Evolutionary conservation across 2,888 invertebrate species (phyloP).

Genomic region (Sipha maydis): DNA sequence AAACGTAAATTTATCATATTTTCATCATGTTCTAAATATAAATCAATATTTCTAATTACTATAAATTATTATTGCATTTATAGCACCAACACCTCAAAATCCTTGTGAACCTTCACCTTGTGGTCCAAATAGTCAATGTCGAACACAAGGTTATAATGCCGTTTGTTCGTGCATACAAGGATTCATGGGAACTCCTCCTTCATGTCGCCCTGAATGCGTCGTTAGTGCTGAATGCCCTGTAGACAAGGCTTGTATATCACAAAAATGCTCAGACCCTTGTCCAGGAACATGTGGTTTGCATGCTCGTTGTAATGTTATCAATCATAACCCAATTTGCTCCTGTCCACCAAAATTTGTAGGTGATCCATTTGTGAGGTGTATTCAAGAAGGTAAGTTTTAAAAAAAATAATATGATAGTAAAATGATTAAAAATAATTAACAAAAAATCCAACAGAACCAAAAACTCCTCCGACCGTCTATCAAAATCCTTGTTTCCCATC

Average conservation of each 20-base stretch:
- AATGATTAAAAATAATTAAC: slow-evolving; percentile 8
- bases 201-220: slow-evolving; percentile 73
- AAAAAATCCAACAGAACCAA: slow-evolving; percentile 65
- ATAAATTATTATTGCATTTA: slow-evolving; percentile 55
- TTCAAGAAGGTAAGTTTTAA: slow-evolving; percentile 68
- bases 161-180: slow-evolving; percentile 74
- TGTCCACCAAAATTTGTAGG: slow-evolving; percentile 73
- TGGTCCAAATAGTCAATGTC: slow-evolving; percentile 73
- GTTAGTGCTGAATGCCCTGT: slow-evolving; percentile 73
- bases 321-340: slow-evolving; percentile 75
- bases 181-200: slow-evolving; percentile 73
- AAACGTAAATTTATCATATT: slow-evolving; percentile 50
- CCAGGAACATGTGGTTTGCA: slow-evolving; percentile 72
- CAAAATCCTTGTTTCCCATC: slow-evolving; percentile 78
- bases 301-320: slow-evolving; percentile 72
- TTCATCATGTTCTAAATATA: background rate
- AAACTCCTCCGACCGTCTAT: slow-evolving; percentile 67
- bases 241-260: slow-evolving; percentile 73
- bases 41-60: background rate
- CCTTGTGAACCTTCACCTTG: slow-evolving; percentile 74
- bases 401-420: background rate
- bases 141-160: slow-evolving; percentile 68
- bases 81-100: slow-evolving; percentile 68
- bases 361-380: slow-evolving; percentile 72
- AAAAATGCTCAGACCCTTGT: slow-evolving; percentile 75